Conservation (phyloP, 2,888 invertebrate genomes). For the Torymus aiolomorphi region DNA sequence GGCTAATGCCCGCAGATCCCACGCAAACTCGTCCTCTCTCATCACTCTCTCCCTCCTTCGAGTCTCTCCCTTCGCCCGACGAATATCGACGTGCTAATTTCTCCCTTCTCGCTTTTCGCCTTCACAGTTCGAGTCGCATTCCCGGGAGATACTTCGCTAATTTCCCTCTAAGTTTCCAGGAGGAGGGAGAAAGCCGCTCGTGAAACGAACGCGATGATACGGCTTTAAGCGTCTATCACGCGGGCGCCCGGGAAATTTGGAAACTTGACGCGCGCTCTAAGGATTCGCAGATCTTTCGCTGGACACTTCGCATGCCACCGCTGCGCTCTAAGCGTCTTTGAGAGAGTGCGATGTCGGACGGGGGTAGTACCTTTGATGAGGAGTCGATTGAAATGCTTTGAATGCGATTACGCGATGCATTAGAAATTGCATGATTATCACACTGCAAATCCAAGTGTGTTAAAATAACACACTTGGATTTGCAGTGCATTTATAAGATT, state of each 20-base stretch:
- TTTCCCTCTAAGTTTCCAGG: conserved; percentile 64
- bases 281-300: conserved; percentile 1
- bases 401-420: too few relatives aligned
- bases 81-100: conserved; percentile 38
- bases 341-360: not conserved
- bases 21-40: too few relatives aligned
- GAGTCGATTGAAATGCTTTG: too few relatives aligned
- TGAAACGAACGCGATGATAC: conserved; percentile 30
- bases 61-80: not conserved
- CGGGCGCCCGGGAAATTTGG: conserved; percentile 66
- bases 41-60: too few relatives aligned
- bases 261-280: conserved; percentile 65
- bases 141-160: conserved; percentile 64
- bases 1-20: too few relatives aligned
- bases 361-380: too few relatives aligned
- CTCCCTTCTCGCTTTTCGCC: conserved; percentile 10
- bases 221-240: conserved; percentile 4
- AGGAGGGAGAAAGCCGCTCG: not conserved
- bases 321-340: not conserved
- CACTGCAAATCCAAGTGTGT: too few relatives aligned
- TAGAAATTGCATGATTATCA: too few relatives aligned
- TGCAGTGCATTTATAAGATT: too few relatives aligned
- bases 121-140: conserved; percentile 34
- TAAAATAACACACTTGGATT: too few relatives aligned
- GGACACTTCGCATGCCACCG: not conserved